A percentile compares a stretch with the other conserved stretches of the same genome.
phyloP scores from a whole-genome alignment of 2,113 vertebrate species.

The Dasyprocta punctata region DNA sequence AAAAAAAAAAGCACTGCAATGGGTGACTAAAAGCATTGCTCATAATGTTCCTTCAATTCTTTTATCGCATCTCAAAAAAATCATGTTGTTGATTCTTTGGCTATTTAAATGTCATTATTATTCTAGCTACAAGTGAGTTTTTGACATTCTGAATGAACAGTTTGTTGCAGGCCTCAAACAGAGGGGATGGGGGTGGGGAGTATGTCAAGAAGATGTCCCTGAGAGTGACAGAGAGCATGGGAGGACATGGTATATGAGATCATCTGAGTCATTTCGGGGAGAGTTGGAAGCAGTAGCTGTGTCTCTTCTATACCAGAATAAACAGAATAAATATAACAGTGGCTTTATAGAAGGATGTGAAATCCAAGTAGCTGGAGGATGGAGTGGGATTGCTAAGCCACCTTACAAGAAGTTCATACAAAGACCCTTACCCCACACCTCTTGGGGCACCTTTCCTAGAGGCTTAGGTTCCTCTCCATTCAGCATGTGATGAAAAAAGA shows the following conservation, averaged over 20 bases:
- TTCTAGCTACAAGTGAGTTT: constrained; percentile 47
- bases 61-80: neutral
- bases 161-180: neutral
- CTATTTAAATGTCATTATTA: constrained; percentile 51
- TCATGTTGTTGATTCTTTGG: neutral
- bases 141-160: constrained; percentile 53
- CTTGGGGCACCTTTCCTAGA: neutral
- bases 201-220: constrained; percentile 22
- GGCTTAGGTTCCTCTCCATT: neutral
- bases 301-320: neutral
- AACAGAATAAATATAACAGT: neutral
- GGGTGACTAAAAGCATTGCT: constrained; percentile 47
- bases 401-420: neutral
- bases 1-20: neutral
- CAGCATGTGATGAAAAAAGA: neutral
- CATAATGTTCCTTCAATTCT: neutral
- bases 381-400: neutral
- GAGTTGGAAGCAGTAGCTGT: neutral
- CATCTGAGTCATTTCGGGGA: neutral
- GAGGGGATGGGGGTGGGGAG: neutral
- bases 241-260: neutral
- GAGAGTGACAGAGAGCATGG: constrained; percentile 21
- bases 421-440: neutral
- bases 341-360: neutral
- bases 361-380: neutral